phyloP scores from a whole-genome alignment of 2,113 vertebrate species.

The Cephalophus harveyi region DNA sequence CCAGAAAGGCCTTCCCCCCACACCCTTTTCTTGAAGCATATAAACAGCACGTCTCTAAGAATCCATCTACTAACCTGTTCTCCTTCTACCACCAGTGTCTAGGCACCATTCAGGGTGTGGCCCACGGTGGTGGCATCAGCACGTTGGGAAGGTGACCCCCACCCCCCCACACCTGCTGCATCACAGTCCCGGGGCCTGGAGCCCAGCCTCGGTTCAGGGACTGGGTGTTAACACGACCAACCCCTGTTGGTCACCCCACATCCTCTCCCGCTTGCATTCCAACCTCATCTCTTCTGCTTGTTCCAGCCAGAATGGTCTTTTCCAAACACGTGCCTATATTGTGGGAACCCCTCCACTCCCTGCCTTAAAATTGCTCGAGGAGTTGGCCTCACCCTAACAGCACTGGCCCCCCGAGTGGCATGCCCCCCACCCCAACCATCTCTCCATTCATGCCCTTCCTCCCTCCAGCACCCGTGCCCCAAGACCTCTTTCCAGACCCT shows the following conservation, averaged over 20 bases:
- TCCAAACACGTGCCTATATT: neutral
- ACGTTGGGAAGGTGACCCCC: neutral
- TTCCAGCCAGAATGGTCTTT: neutral
- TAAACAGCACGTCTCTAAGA: neutral
- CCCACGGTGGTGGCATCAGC: neutral
- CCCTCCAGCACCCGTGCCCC: neutral
- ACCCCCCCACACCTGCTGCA: neutral
- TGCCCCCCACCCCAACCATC: neutral
- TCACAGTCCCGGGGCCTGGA: neutral
- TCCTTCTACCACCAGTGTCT: fast-evolving
- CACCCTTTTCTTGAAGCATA: neutral
- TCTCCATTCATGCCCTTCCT: neutral
- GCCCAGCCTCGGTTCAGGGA: neutral
- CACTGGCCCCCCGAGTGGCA: neutral
- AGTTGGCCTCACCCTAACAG: neutral
- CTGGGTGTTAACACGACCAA: neutral
- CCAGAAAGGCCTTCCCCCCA: neutral
- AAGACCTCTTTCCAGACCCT: neutral
- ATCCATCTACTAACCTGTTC: neutral
- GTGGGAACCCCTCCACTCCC: neutral
- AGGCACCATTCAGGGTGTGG: neutral
- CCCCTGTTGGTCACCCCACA: neutral
- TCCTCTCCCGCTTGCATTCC: neutral
- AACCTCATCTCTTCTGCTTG: neutral
- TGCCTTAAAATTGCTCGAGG: neutral